Conservation (phyloP, 2,888 invertebrate genomes). For the Colletes collaris region DNA sequence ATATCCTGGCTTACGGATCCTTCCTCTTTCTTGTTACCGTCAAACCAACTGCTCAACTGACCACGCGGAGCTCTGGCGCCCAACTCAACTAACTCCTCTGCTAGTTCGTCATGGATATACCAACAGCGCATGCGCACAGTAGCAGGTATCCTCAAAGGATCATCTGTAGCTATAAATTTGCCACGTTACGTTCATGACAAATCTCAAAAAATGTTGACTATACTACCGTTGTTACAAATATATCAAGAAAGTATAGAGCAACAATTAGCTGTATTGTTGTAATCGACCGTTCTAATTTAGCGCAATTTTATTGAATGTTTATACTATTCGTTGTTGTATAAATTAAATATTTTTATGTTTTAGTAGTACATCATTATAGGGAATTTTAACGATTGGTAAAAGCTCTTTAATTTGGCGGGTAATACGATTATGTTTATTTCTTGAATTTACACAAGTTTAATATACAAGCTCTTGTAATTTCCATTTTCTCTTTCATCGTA, state of each 20-base stretch:
- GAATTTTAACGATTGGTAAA: constrained; percentile 46
- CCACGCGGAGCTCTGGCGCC: constrained; percentile 80
- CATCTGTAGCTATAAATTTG: constrained; percentile 34
- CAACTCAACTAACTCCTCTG: constrained; percentile 73
- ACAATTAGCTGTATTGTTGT: not conserved
- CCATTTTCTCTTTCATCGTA: not conserved
- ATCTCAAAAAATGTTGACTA: not conserved
- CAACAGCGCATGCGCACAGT: constrained; percentile 55
- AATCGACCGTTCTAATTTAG: not conserved
- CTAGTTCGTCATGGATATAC: constrained; percentile 53
- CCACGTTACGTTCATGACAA: constrained; percentile 26
- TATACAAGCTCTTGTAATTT: not conserved
- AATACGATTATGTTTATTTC: constrained; percentile 24
- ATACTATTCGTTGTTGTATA: not conserved
- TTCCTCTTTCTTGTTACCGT: constrained; percentile 63
- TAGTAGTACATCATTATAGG: constrained; percentile 23
- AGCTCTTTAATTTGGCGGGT: constrained; percentile 26
- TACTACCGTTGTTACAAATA: not conserved
- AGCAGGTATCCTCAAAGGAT: constrained; percentile 50
- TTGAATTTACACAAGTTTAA: constrained; percentile 4
- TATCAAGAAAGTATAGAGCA: not conserved
- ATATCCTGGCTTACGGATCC: constrained; percentile 61
- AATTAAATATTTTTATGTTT: constrained; percentile 23
- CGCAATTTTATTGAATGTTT: not conserved
- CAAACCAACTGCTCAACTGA: constrained; percentile 72